Evolutionary conservation across 2,113 vertebrate genomes (phyloP), one percentile per base, ranked within the genome.

Genomic region (Anser cygnoides): DNA sequence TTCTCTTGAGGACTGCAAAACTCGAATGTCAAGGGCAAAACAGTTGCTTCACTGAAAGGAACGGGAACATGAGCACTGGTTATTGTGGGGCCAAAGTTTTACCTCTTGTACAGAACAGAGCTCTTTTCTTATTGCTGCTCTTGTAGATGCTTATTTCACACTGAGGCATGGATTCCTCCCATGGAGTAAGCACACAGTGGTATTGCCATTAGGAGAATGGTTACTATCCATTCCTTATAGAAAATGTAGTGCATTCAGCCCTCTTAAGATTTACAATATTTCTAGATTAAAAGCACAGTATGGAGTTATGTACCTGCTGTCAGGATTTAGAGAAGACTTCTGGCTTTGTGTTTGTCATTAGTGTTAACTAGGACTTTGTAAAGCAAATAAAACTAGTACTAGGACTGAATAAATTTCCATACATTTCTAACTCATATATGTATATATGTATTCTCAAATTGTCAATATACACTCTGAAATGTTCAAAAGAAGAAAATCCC

Each of bases 311-410:
- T 33, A 83, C 59, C 57, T 46, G 12, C 14, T 61, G 2, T 49
- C 1, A 4, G 19, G 59, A 80, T 10, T 68, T 65, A 31, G 21
- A 44, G 55, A 14, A 90, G 33, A 33, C 22, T 85, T 55, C 44
- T n/a, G 31, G 7, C 25, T 72, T 62, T 78, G 6, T 61, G 43
- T 72, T 78, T 92, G 31, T n/a, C 35, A n/a, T 0, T n/a, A 59
- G 6, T 4, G 3, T 41, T 77, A 52, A 68, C 55, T 15, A 33
- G 46, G 65, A 86, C 35, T 59, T 94, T 43, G 29, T 2, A 0
- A 87, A 90, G 62, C 66, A 95, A 95, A 84, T 44, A 67, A 87
- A 92, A 63, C 21, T 73, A 87, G 35, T 61, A 26, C 14, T 65
- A 16, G 35, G 28, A 66, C 12, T 59, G 43, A 74, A 83, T 77